Percentiles rank a stretch among this genome's conserved stretches.
Evolutionary conservation across 2,888 invertebrate genomes (phyloP).

Genomic region (Tortrix viridana): DNA sequence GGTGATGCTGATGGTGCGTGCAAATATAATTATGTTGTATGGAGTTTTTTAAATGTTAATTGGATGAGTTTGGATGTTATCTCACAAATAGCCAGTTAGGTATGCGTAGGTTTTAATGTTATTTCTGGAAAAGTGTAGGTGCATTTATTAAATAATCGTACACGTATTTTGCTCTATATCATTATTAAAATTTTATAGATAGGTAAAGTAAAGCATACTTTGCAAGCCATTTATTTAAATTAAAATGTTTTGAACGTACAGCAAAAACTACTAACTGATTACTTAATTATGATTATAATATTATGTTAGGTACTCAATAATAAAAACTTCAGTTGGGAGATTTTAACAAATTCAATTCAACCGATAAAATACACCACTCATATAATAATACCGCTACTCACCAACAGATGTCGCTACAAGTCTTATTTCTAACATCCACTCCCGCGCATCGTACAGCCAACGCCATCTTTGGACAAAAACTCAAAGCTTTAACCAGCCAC

Average conservation of each 20-base stretch:
- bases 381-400: slow-evolving; percentile 53
- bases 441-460: slow-evolving; percentile 52
- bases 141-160: no score
- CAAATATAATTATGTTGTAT: slow-evolving; percentile 19
- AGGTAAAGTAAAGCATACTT: no score
- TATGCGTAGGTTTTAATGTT: background rate
- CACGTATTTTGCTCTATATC: no score
- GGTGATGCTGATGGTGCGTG: slow-evolving; percentile 6
- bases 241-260: no score
- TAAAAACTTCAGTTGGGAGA: background rate
- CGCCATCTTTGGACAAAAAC: slow-evolving; percentile 51
- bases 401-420: slow-evolving; percentile 65
- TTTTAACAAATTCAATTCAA: background rate
- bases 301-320: no score
- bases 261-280: no score
- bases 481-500: slow-evolving; percentile 27
- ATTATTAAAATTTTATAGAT: no score
- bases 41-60: slow-evolving; percentile 28
- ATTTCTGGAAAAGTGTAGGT: background rate
- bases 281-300: no score
- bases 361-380: background rate
- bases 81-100: background rate
- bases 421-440: slow-evolving; percentile 45
- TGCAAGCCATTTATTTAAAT: no score
- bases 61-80: slow-evolving; percentile 9